Percentiles rank a stretch among this genome's conserved stretches.
phyloP scores from a whole-genome alignment of 2,888 invertebrate genomes.

The Papilio gigon region DNA sequence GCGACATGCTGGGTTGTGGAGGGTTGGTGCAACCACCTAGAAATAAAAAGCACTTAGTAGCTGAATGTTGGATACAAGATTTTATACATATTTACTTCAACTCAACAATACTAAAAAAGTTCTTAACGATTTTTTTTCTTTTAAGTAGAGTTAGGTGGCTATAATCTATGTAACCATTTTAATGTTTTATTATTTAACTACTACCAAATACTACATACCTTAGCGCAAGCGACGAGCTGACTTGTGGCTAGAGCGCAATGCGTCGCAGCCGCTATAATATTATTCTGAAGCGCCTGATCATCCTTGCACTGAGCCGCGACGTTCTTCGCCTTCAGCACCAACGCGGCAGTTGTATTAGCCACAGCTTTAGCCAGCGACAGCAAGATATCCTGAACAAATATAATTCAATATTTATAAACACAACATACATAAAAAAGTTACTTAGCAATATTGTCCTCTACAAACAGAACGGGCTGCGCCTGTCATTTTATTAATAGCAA shows the following conservation, averaged over 20 bases:
- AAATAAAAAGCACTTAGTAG: not conserved
- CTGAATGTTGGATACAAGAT: too few species aligned
- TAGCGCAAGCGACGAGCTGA: conserved; percentile 98
- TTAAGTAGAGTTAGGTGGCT: too few species aligned
- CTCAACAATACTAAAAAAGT: too few species aligned
- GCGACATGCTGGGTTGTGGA: conserved; percentile 91
- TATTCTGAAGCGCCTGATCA: conserved; percentile 90
- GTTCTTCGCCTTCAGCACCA: conserved; percentile 97
- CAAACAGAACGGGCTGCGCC: conserved; percentile 4
- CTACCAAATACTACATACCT: conserved; percentile 74
- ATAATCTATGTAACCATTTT: too few species aligned
- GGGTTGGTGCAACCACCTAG: conserved; percentile 91
- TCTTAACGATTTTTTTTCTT: too few species aligned
- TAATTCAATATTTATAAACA: not conserved
- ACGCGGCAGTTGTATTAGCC: conserved; percentile 97
- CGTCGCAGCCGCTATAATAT: conserved; percentile 97
- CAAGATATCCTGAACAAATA: conserved; percentile 87
- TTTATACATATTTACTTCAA: too few species aligned
- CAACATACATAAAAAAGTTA: not conserved
- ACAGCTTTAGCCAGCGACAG: conserved; percentile 97
- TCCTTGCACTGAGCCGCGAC: conserved; percentile 95
- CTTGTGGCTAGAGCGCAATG: conserved; percentile 98
- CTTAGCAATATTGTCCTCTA: not conserved
- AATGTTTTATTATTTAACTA: not conserved
- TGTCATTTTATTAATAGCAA: conserved; percentile 35